Evolutionary conservation across 2,888 invertebrate species (phyloP).

Genomic region (Drosophila engyochracea): DNA sequence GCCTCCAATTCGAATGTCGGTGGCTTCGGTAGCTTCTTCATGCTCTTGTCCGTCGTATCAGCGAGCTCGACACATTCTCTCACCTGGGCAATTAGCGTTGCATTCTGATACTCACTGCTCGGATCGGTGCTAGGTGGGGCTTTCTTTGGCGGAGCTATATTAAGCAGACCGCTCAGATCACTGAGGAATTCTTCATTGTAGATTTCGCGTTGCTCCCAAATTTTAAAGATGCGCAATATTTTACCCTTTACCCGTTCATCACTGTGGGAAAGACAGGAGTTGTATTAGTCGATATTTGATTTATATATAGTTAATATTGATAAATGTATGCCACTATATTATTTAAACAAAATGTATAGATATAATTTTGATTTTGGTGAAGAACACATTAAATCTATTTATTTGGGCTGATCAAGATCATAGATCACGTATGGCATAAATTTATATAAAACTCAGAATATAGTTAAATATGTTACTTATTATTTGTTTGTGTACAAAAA

Average conservation of each 20-base stretch:
- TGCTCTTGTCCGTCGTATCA: constrained; percentile 90
- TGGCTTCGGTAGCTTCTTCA: constrained; percentile 85
- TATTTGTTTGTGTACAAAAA: background rate
- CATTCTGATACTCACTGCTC: constrained; percentile 86
- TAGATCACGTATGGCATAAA: background rate
- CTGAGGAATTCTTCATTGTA: constrained; percentile 96
- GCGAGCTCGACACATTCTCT: constrained; percentile 91
- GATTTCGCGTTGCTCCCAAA: constrained; percentile 97
- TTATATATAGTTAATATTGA: background rate
- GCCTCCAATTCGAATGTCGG: constrained; percentile 91
- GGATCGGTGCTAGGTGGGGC: constrained; percentile 66
- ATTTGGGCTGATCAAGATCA: background rate
- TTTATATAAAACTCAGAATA: background rate
- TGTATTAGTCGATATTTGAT: background rate
- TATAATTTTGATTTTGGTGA: background rate
- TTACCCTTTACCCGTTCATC: constrained; percentile 95
- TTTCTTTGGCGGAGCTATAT: constrained; percentile 89
- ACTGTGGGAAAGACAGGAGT: constrained; percentile 85
- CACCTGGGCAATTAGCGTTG: constrained; percentile 91
- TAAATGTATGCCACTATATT: background rate
- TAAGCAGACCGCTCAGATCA: constrained; percentile 93
- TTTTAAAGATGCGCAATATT: constrained; percentile 95
- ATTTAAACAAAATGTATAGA: background rate
- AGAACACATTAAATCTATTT: background rate
- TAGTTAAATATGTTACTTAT: background rate